Evolutionary conservation across 2,888 invertebrate species (phyloP).

Genomic region (Brassicogethes aeneus): DNA sequence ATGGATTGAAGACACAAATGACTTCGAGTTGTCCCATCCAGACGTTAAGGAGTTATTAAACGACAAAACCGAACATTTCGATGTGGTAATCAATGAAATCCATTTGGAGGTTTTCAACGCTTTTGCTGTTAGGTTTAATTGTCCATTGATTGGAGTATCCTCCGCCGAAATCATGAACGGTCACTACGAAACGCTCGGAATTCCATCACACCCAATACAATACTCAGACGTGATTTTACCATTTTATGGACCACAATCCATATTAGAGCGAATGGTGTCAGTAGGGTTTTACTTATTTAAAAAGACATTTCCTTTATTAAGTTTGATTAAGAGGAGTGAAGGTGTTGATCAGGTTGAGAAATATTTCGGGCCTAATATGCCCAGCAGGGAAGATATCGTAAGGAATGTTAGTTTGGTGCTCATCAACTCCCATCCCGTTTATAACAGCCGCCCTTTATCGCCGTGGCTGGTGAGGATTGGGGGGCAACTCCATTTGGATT

Average conservation of each 20-base stretch:
- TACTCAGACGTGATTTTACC: slow-evolving; percentile 39
- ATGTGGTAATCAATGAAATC: background rate
- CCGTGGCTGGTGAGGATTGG: slow-evolving; percentile 38
- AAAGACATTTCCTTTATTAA: background rate
- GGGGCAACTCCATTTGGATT: slow-evolving; percentile 38
- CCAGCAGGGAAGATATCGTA: slow-evolving; percentile 18
- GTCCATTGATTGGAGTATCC: background rate
- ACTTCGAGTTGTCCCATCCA: background rate
- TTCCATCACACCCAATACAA: slow-evolving; percentile 44
- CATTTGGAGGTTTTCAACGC: background rate
- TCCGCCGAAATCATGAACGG: background rate
- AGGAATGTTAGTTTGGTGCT: slow-evolving; percentile 36
- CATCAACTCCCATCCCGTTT: slow-evolving; percentile 37
- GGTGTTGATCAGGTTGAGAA: slow-evolving; percentile 8
- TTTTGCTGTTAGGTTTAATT: background rate
- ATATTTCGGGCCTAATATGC: slow-evolving; percentile 19
- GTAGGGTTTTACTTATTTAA: background rate
- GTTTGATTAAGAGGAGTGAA: background rate
- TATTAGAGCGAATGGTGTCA: slow-evolving; percentile 27
- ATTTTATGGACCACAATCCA: slow-evolving; percentile 32
- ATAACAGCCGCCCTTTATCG: slow-evolving; percentile 35
- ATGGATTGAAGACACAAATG: background rate
- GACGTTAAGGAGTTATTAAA: background rate
- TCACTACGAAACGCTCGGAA: slow-evolving; percentile 44
- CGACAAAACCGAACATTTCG: background rate